Conservation (phyloP, 92 coral and sea anemone species). For the Pocillopora meandrina region DNA sequence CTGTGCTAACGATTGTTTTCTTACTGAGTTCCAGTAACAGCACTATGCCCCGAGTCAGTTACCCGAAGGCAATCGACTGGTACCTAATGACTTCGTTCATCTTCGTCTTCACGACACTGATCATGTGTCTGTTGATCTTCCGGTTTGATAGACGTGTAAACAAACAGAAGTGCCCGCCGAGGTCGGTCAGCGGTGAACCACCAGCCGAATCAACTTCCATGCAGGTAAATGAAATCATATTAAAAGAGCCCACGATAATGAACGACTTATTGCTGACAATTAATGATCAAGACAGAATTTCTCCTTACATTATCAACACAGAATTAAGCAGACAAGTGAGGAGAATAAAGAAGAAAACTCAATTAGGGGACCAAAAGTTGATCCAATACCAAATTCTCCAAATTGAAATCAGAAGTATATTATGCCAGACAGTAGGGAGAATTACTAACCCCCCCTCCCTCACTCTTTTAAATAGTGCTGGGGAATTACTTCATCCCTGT, state of each 20-base stretch:
- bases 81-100: conserved; percentile 92
- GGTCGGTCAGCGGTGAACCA: conserved; percentile 36
- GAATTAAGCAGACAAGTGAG: no score
- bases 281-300: no score
- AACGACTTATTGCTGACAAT: neutral
- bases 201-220: conserved; percentile 18
- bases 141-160: conserved; percentile 42
- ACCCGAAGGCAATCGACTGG: conserved; percentile 99
- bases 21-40: conserved; percentile 94
- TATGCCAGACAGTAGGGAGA: no score
- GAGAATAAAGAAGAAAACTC: no score
- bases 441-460: no score
- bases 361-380: no score
- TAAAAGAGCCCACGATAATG: neutral
- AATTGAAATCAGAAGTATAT: no score
- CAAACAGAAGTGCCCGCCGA: conserved; percentile 24
- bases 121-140: conserved; percentile 83
- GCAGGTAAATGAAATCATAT: neutral
- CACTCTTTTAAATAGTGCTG: no score
- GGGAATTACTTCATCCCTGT: no score
- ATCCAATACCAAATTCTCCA: no score
- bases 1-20: conserved; percentile 94
- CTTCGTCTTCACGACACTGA: conserved; percentile 91
- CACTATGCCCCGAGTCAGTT: conserved; percentile 98
- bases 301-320: no score